These are phyloP conservation scores for Helostoma temminkii DNA, from an alignment of 2,797 vertebrate genomes.

Conservation along the genomic window DNA sequence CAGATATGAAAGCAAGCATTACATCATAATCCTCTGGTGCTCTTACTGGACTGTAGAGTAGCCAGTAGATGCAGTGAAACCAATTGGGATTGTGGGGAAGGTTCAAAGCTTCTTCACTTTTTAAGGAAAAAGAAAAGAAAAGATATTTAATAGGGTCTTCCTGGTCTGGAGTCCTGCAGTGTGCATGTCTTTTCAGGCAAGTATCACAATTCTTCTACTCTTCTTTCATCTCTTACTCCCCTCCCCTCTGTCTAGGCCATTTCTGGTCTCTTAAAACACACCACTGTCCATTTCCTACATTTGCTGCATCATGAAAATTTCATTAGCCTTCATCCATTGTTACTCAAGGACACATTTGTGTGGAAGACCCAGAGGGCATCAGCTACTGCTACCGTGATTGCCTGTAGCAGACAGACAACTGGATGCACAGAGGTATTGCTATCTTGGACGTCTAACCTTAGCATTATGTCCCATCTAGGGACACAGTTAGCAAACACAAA, in stretches of 20 bases:
- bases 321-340: constrained; percentile 54
- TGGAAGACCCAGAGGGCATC: constrained; percentile 46
- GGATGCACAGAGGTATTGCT: constrained; percentile 27
- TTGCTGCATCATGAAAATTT: constrained; percentile 69
- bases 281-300: constrained; percentile 60
- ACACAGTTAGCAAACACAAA: constrained; percentile 11
- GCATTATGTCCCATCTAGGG: not conserved
- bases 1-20: constrained; percentile 27
- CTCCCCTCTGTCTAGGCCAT: constrained; percentile 8
- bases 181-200: constrained; percentile 9
- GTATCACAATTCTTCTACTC: constrained; percentile 1
- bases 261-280: constrained; percentile 32
- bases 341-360: constrained; percentile 45
- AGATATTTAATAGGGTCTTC: constrained; percentile 13
- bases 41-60: constrained; percentile 19
- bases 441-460: constrained; percentile 21
- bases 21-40: constrained; percentile 31
- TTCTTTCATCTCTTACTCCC: not conserved
- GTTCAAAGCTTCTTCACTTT: constrained; percentile 22
- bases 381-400: constrained; percentile 49
- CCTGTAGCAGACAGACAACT: constrained; percentile 25
- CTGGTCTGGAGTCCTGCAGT: not conserved
- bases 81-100: constrained; percentile 15
- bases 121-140: constrained; percentile 8
- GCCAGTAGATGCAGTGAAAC: constrained; percentile 14